Conservation (phyloP, 1,140 invertebrate species). For the Drosophila pachea region DNA sequence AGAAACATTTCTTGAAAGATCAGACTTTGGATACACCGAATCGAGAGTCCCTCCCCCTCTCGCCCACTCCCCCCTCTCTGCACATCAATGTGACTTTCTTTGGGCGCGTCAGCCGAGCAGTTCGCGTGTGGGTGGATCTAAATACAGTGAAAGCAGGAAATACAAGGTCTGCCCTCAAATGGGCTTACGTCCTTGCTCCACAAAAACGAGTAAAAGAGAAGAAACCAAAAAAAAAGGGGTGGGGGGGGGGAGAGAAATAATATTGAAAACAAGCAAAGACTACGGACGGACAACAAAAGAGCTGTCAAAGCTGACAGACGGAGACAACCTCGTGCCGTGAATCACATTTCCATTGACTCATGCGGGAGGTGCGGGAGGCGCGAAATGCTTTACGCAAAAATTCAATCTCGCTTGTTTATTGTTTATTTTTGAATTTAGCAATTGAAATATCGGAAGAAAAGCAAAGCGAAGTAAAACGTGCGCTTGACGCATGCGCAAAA, state of each 20-base stretch:
- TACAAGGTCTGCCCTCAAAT: constrained; percentile 61
- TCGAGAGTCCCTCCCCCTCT: too few species aligned
- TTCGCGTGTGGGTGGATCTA: constrained; percentile 40
- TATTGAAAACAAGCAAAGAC: too few species aligned
- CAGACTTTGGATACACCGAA: too few species aligned
- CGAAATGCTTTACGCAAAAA: constrained; percentile 51
- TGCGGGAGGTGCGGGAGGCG: constrained; percentile 38
- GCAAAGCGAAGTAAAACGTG: neutral
- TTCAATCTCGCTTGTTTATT: constrained; percentile 55
- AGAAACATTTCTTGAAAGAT: too few species aligned
- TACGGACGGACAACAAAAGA: constrained; percentile 46
- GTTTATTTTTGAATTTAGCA: constrained; percentile 72
- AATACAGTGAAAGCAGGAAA: constrained; percentile 69
- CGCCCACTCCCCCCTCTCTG: too few species aligned
- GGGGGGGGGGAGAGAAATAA: too few species aligned
- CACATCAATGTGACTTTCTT: constrained; percentile 54
- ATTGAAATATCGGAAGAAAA: constrained; percentile 37
- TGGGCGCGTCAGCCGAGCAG: constrained; percentile 16
- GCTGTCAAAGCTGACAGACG: constrained; percentile 65
- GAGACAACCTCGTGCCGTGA: constrained; percentile 47
- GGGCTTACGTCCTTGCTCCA: constrained; percentile 69
- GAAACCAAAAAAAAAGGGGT: too few species aligned
- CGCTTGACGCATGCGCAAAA: constrained; percentile 62
- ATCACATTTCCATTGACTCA: constrained; percentile 66
- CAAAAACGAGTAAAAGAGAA: constrained; percentile 28